phyloP scores from a whole-genome alignment of 2,113 vertebrate genomes.

The Entelurus aequoreus region DNA sequence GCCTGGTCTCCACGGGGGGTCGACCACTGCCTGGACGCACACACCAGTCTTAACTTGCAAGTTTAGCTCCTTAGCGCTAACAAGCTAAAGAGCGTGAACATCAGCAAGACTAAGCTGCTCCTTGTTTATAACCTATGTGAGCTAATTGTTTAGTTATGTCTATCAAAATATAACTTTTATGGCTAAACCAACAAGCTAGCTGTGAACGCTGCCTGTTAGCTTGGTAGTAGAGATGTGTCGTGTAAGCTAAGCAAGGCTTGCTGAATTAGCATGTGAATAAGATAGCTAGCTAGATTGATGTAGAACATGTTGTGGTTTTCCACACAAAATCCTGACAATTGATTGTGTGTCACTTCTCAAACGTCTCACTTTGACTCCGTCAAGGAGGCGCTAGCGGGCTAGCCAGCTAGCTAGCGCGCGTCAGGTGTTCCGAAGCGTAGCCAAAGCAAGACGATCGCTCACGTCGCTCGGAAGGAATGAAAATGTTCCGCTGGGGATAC shows the following conservation, averaged over 20 bases:
- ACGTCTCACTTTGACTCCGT: conserved; percentile 69
- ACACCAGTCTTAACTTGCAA: conserved; percentile 28
- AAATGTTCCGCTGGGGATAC: conserved; percentile 61
- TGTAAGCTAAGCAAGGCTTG: conserved; percentile 15
- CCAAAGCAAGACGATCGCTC: conserved; percentile 61
- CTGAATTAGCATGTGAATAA: too few species aligned
- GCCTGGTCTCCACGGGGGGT: conserved; percentile 61
- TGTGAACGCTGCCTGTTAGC: too few species aligned
- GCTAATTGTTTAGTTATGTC: background rate
- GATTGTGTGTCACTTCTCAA: conserved; percentile 71
- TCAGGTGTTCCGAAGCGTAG: conserved; percentile 43
- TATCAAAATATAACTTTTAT: background rate
- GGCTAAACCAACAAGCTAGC: background rate
- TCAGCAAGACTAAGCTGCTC: conserved; percentile 46
- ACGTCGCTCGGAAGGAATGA: conserved; percentile 63
- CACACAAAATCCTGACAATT: conserved; percentile 64
- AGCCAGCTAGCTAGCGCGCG: conserved; percentile 54
- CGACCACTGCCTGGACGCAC: conserved; percentile 59
- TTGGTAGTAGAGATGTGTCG: too few species aligned
- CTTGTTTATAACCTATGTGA: conserved; percentile 39
- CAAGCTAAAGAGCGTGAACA: conserved; percentile 57
- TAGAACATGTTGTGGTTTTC: conserved; percentile 19
- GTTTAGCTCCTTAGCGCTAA: conserved; percentile 47
- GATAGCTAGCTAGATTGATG: conserved; percentile 34
- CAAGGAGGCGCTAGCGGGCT: conserved; percentile 28